These are phyloP conservation scores for Drosophila cardini DNA, from an alignment of 1,140 invertebrate species.

Conservation along the genomic window DNA sequence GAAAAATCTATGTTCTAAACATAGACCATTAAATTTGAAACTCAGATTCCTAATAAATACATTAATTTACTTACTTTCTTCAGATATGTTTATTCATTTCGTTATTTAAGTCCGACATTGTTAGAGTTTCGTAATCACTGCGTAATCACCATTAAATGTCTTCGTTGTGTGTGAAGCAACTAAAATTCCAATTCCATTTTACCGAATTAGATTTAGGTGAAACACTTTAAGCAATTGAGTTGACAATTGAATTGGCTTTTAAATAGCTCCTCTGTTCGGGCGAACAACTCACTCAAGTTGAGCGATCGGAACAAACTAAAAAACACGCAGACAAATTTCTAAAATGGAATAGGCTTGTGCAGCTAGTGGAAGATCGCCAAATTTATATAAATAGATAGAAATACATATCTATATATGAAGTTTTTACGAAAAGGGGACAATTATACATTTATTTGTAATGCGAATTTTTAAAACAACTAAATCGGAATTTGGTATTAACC, in stretches of 20 bases:
- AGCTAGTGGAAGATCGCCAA: conserved; percentile 60
- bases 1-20: conserved; percentile 8
- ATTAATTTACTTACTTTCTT: conserved; percentile 44
- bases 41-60: neutral
- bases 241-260: conserved; percentile 46
- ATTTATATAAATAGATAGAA: conserved; percentile 70
- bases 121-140: conserved; percentile 65
- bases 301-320: conserved; percentile 75
- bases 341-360: conserved; percentile 66
- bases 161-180: conserved; percentile 54
- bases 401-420: conserved; percentile 73
- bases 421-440: conserved; percentile 44
- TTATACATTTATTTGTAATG: conserved; percentile 9
- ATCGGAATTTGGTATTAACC: no score
- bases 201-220: conserved; percentile 69
- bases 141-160: conserved; percentile 46
- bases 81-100: conserved; percentile 25
- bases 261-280: conserved; percentile 46
- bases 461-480: conserved; percentile 8
- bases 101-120: conserved; percentile 29
- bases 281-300: conserved; percentile 77
- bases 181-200: conserved; percentile 72
- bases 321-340: conserved; percentile 65
- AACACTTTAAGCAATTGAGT: conserved; percentile 51
- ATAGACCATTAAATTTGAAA: neutral